Conservation (phyloP, 2,113 vertebrate genomes). For the Nipponia nippon region DNA sequence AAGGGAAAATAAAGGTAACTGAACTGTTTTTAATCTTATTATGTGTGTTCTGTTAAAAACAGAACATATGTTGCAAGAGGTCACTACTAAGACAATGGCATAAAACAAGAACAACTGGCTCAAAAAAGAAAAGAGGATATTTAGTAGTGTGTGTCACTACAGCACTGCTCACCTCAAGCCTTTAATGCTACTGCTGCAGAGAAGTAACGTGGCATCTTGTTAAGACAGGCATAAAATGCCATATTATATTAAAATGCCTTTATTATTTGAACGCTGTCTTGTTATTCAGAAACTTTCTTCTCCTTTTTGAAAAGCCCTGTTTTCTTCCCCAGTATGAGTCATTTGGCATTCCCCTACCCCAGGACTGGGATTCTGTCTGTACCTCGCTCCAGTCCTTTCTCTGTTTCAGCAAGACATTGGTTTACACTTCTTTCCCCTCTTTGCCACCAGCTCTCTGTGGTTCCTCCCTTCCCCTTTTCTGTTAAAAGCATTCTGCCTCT, state of each 20-base stretch:
- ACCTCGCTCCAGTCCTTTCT: neutral
- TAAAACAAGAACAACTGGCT: neutral
- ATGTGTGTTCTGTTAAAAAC: neutral
- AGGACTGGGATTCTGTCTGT: neutral
- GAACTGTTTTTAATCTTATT: neutral
- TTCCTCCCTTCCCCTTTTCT: neutral
- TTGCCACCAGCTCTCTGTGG: neutral
- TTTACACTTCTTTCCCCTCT: neutral
- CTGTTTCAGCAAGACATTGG: neutral
- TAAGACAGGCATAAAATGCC: neutral
- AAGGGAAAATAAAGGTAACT: slow-evolving; percentile 93
- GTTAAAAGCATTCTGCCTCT: neutral
- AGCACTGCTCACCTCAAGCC: neutral
- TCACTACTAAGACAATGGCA: neutral
- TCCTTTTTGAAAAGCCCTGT: neutral
- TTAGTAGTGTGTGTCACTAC: neutral
- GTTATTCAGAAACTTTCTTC: neutral
- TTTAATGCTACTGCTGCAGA: neutral
- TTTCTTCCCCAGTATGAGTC: neutral
- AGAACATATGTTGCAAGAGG: neutral
- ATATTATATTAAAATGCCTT: neutral
- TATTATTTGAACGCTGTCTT: neutral
- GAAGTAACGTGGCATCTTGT: neutral
- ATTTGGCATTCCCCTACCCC: neutral
- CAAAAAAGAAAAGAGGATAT: neutral